Conservation (phyloP, 2,888 invertebrate species). For the Melanostoma scalare region DNA sequence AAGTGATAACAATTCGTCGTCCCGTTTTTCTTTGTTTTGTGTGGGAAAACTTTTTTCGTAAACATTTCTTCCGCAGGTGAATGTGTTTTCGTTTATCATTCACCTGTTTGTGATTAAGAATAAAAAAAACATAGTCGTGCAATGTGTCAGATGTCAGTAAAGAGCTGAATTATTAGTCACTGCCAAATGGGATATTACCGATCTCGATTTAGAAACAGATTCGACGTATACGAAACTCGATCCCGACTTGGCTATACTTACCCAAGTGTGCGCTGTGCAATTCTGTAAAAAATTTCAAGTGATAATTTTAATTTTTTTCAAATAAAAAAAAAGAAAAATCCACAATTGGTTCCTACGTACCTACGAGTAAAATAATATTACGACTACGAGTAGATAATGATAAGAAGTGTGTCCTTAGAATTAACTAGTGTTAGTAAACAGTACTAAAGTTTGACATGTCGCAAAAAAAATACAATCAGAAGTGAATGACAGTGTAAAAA, state of each 20-base stretch:
- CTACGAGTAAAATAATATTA: not conserved
- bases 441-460: slow-evolving; percentile 35
- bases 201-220: slow-evolving; percentile 47
- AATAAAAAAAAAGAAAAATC: slow-evolving; percentile 43
- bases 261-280: slow-evolving; percentile 32
- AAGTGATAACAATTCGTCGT: too few relatives aligned
- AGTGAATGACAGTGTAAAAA: slow-evolving; percentile 31
- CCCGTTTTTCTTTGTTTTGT: not conserved
- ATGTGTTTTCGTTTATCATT: slow-evolving; percentile 53
- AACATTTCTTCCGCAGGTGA: slow-evolving; percentile 60
- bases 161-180: slow-evolving; percentile 13
- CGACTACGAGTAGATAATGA: slow-evolving; percentile 18
- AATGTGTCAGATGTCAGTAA: slow-evolving; percentile 46
- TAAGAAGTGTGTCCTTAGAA: slow-evolving; percentile 33
- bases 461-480: slow-evolving; percentile 15
- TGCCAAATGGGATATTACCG: slow-evolving; percentile 61
- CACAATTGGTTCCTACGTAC: slow-evolving; percentile 62
- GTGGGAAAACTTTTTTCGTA: slow-evolving; percentile 15
- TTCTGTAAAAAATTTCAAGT: slow-evolving; percentile 2
- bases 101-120: slow-evolving; percentile 58
- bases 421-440: slow-evolving; percentile 43
- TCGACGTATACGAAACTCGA: slow-evolving; percentile 45
- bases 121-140: slow-evolving; percentile 19
- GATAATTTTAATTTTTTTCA: slow-evolving; percentile 3
- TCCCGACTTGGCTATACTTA: slow-evolving; percentile 14